Evolutionary conservation across 30 jellyfish, hydroid and myxozoan genomes (phyloP).

Genomic region (Cassiopea xamachana): DNA sequence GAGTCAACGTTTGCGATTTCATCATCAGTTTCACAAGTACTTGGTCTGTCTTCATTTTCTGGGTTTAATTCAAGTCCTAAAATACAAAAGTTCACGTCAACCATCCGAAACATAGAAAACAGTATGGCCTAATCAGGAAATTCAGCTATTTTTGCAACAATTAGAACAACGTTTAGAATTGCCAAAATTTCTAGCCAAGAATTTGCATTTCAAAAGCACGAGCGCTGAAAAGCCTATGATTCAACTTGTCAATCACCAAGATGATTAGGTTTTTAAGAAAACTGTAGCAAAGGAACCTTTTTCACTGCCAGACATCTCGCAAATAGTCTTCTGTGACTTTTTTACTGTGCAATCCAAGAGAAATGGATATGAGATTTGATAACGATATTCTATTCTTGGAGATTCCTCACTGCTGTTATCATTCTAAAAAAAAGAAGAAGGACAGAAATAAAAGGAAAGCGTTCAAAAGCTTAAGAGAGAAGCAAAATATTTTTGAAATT

Average conservation of each 20-base stretch:
- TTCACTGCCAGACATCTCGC: constrained; percentile 7
- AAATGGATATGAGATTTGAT: constrained; percentile 44
- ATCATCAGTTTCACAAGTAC: constrained; percentile 71
- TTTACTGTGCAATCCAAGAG: constrained; percentile 22
- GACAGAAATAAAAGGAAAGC: neutral
- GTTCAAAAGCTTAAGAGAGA: neutral
- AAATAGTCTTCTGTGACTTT: constrained; percentile 21
- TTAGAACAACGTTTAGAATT: no score
- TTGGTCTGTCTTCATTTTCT: constrained; percentile 47
- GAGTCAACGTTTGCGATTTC: constrained; percentile 1
- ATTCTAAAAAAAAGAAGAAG: constrained; percentile 7
- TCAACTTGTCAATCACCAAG: no score
- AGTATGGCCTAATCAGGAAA: no score
- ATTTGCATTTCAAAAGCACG: no score
- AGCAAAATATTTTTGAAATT: no score
- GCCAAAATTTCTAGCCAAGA: no score
- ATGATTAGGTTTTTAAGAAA: no score
- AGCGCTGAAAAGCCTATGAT: no score
- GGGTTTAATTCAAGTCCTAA: constrained; percentile 31
- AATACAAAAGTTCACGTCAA: neutral
- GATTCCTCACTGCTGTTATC: constrained; percentile 52
- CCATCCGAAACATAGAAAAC: neutral
- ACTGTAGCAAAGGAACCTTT: constrained; percentile 15
- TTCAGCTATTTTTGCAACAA: no score
- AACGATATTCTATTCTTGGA: constrained; percentile 64